Evolutionary conservation across 2,113 vertebrate genomes (phyloP), one percentile per base, ranked within the genome.

Genomic region (Procavia capensis): DNA sequence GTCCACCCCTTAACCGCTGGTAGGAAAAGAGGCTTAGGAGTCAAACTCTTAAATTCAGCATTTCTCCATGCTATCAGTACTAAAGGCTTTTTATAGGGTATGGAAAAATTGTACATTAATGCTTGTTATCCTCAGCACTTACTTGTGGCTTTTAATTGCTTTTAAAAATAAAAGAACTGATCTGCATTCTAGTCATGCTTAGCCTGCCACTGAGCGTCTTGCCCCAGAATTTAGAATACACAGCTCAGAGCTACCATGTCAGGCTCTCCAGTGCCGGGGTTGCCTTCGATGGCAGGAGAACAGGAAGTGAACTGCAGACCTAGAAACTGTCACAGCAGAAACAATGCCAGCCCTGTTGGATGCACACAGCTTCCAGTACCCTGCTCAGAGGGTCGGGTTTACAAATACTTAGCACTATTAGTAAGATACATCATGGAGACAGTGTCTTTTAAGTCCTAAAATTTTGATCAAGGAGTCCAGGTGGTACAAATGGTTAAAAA

Each of bases 111-210:
- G 1, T 72, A 54, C 68, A 34, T 72, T 72, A 75, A 61, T 78
- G 94, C 74, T 36, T 22, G 6, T 84, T 89, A 70, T 92, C 29
- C 54, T 54, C 34, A 17, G 75, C 43, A 68, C 45, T 34, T 1
- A 79, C 63, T 76, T 61, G 10, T 84, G 85, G 82, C 50, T 27
- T 84, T 81, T 90, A 89, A 84, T 78, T 89, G 94, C 94, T 83
- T 95, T 95, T 41, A 78, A 90, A 85, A 86, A 93, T 87, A 81
- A 95, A 96, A 70, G 50, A 34, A 36, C 39, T 79, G 27, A 91
- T 96, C 84, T 79, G 79, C 79, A 94, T 95, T 95, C 63, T n/a
- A n/a, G 34, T 61, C 1, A 0, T 9, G 74, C 27, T 70, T 31
- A 29, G 29, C 29, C 10, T 34, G 61, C 34, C 9, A 13, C 83